Evolutionary conservation across 2,888 invertebrate species (phyloP).

Genomic region (Caenorhabditis sp.): DNA sequence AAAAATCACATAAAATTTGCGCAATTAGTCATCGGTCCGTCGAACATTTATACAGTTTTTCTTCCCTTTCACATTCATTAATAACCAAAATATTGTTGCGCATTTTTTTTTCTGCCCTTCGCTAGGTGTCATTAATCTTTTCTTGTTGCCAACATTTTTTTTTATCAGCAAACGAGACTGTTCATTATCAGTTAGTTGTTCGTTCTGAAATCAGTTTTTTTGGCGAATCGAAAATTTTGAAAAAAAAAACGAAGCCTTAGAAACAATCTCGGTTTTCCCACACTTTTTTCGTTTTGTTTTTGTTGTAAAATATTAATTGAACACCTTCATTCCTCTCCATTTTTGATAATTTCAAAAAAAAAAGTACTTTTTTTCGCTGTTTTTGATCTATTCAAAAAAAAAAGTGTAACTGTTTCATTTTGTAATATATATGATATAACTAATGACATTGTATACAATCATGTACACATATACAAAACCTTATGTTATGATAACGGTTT

Average conservation of each 20-base stretch:
- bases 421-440: not conserved
- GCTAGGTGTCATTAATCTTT: not conserved
- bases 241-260: not conserved
- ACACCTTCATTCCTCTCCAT: not conserved
- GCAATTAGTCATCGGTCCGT: slow-evolving; percentile 26
- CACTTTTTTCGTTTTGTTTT: too few relatives aligned
- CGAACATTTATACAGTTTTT: slow-evolving; percentile 34
- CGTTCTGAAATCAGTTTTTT: too few relatives aligned
- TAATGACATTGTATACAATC: not conserved
- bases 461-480: too few relatives aligned
- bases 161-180: too few relatives aligned
- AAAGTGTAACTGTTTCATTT: not conserved
- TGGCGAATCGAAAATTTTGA: too few relatives aligned
- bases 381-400: not conserved
- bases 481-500: too few relatives aligned
- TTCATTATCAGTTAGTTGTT: too few relatives aligned
- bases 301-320: not conserved
- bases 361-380: not conserved
- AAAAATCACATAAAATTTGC: not conserved
- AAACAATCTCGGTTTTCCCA: not conserved
- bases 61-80: slow-evolving; percentile 2
- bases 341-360: not conserved
- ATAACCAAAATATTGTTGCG: not conserved
- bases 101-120: not conserved
- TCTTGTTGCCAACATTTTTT: too few relatives aligned